A percentile compares a stretch with the other conserved stretches of the same genome.
Conservation (phyloP, 2,888 invertebrate species). For the Boloria selene region DNA sequence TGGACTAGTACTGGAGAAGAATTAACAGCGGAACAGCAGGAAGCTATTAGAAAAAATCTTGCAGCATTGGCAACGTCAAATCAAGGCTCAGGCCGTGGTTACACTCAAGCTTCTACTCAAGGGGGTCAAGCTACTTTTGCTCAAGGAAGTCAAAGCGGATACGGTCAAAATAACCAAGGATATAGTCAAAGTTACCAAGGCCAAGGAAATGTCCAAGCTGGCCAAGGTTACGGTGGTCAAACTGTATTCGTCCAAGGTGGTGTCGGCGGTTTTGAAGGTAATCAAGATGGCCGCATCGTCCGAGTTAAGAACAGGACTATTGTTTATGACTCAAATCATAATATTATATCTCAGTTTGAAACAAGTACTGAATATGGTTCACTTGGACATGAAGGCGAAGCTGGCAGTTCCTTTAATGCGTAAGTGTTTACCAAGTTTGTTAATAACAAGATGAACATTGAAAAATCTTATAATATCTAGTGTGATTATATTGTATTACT, state of each 20-base stretch:
- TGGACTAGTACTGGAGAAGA: conserved; percentile 55
- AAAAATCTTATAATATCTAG: no score
- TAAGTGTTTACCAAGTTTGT: conserved; percentile 50
- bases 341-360: conserved; percentile 74
- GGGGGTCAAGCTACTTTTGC: conserved; percentile 36
- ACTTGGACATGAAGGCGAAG: conserved; percentile 72
- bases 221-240: conserved; percentile 42
- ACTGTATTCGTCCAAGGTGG: conserved; percentile 44
- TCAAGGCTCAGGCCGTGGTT: conserved; percentile 41
- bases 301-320: conserved; percentile 62
- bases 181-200: conserved; percentile 34
- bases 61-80: conserved; percentile 49
- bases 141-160: conserved; percentile 35
- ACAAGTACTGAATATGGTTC: conserved; percentile 77
- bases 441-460: no score
- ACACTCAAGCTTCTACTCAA: conserved; percentile 37
- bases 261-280: conserved; percentile 39
- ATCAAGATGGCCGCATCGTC: conserved; percentile 55
- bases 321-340: conserved; percentile 68
- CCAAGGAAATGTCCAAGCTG: conserved; percentile 36
- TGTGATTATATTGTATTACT: neutral
- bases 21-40: conserved; percentile 60
- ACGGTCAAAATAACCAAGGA: conserved; percentile 38
- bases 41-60: conserved; percentile 57
- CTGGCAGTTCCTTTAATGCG: conserved; percentile 72